Conservation (phyloP, 2,888 invertebrate species). For the Morpho deidamia region DNA sequence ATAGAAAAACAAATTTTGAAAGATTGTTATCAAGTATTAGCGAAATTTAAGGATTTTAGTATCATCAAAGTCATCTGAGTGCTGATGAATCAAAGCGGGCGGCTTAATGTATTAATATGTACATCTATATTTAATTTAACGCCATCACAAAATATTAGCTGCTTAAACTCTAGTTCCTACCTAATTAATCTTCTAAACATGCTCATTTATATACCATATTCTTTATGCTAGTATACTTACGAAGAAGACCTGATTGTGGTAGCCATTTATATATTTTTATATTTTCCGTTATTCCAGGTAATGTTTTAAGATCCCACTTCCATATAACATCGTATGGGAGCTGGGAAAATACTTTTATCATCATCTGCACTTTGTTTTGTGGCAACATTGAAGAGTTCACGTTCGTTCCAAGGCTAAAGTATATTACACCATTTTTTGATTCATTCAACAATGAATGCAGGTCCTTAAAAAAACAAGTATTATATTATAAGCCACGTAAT, state of each 20-base stretch:
- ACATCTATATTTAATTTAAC: too few relatives aligned
- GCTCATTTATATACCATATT: too few relatives aligned
- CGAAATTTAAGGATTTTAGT: too few relatives aligned
- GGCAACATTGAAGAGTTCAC: constrained; percentile 43
- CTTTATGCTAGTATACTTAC: constrained; percentile 29
- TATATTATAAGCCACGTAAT: too few relatives aligned
- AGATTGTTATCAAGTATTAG: too few relatives aligned
- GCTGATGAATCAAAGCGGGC: too few relatives aligned
- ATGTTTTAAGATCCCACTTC: constrained; percentile 56
- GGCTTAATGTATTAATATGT: too few relatives aligned
- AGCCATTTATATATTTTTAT: constrained; percentile 58
- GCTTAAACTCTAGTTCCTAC: too few relatives aligned
- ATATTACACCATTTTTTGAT: constrained; percentile 57
- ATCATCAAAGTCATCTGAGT: too few relatives aligned
- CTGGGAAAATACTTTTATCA: constrained; percentile 48
- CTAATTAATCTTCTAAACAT: too few relatives aligned
- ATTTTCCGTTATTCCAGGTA: constrained; percentile 47
- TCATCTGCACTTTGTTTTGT: constrained; percentile 35
- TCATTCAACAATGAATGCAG: constrained; percentile 38
- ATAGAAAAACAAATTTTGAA: too few relatives aligned
- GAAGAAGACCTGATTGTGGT: constrained; percentile 43
- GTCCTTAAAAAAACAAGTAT: constrained; percentile 32
- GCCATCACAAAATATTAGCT: too few relatives aligned
- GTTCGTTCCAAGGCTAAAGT: constrained; percentile 63
- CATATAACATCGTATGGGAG: constrained; percentile 61